Evolutionary conservation across 2,888 invertebrate species (phyloP).

Genomic region (Macrosoma leucophasiata): DNA sequence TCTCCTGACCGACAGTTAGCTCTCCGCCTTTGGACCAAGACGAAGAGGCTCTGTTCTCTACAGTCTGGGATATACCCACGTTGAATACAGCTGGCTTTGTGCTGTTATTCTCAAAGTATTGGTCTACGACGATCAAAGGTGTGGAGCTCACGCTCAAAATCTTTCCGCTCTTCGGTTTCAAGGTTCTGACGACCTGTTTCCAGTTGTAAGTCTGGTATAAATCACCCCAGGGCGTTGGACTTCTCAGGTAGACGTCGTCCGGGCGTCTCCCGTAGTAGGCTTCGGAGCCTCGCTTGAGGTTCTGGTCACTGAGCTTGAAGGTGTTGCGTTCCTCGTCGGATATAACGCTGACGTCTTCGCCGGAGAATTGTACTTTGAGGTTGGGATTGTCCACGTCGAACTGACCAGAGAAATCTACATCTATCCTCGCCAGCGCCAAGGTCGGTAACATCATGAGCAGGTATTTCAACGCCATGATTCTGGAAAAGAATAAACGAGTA

Average conservation of each 20-base stretch:
- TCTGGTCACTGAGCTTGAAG: constrained; percentile 34
- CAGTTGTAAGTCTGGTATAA: constrained; percentile 35
- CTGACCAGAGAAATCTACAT: constrained; percentile 31
- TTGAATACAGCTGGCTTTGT: constrained; percentile 27
- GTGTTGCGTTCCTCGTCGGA: constrained; percentile 32
- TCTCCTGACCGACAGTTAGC: constrained; percentile 26
- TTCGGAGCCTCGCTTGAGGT: constrained; percentile 30
- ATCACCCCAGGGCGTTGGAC: constrained; percentile 46
- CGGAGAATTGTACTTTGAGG: constrained; percentile 25
- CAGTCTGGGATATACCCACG: constrained; percentile 27
- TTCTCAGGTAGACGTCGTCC: constrained; percentile 30
- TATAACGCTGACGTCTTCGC: constrained; percentile 29
- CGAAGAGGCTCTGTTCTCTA: constrained; percentile 29
- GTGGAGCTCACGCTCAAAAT: constrained; percentile 26
- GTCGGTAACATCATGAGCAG: constrained; percentile 27
- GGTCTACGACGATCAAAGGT: constrained; percentile 25
- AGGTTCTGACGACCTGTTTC: constrained; percentile 34
- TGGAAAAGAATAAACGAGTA: too few relatives aligned
- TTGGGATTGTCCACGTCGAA: constrained; percentile 23
- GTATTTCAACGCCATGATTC: constrained; percentile 24
- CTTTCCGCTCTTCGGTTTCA: constrained; percentile 29
- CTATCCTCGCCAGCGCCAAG: constrained; percentile 31
- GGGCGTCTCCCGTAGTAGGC: constrained; percentile 32
- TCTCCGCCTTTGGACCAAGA: constrained; percentile 30
- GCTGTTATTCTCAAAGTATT: constrained; percentile 29